Conservation (phyloP, 2,797 vertebrate genomes). For the Etheostoma nigrum region DNA sequence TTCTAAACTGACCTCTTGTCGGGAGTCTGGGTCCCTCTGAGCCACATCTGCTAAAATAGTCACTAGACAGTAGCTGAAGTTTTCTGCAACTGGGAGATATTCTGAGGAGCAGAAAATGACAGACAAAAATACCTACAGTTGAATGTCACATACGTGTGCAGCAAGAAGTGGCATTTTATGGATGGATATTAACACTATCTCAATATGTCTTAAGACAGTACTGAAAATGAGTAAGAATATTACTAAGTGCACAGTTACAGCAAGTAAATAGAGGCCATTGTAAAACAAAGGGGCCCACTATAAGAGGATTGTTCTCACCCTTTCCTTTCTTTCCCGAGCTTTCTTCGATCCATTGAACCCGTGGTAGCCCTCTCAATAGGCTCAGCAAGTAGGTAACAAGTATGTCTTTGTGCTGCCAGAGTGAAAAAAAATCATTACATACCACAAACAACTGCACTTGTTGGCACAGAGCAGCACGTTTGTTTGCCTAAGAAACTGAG, state of each 20-base stretch:
- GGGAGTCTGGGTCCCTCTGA: conserved; percentile 87
- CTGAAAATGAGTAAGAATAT: conserved; percentile 10
- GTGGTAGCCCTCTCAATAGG: conserved; percentile 92
- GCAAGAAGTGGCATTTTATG: conserved; percentile 1
- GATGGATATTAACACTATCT: background rate
- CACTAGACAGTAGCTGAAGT: conserved; percentile 96
- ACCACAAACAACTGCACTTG: conserved; percentile 40
- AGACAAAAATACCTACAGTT: background rate
- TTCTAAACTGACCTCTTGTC: conserved; percentile 86
- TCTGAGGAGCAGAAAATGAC: conserved; percentile 78
- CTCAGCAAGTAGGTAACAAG: conserved; percentile 94
- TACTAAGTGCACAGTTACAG: background rate
- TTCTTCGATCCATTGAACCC: conserved; percentile 97
- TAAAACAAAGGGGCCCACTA: conserved; percentile 25
- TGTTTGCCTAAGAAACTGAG: conserved; percentile 6
- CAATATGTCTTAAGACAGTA: background rate
- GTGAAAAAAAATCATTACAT: conserved; percentile 65
- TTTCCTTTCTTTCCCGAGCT: conserved; percentile 91
- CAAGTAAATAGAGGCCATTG: conserved; percentile 27
- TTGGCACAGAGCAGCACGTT: conserved; percentile 9
- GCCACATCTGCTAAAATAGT: conserved; percentile 94
- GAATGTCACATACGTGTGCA: background rate
- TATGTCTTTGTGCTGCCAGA: conserved; percentile 92
- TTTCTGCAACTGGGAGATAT: conserved; percentile 93
- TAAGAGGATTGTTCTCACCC: conserved; percentile 85